Conservation (phyloP, 2,113 vertebrate genomes). For the Fukomys damarensis region DNA sequence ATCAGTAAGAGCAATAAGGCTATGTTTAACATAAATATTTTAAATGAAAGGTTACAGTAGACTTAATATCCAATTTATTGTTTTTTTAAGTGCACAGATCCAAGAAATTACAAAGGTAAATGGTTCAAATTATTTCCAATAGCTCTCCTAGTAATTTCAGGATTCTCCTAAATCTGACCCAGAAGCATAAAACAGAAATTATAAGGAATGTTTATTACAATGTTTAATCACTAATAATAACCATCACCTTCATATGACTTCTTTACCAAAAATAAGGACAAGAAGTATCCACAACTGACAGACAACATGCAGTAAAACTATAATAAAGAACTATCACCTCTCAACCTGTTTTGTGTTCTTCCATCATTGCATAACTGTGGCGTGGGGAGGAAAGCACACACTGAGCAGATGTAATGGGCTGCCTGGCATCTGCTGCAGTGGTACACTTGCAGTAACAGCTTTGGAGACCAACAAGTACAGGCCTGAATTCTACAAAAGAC, state of each 20-base stretch:
- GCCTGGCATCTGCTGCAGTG: slow-evolving; percentile 30
- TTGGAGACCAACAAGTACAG: slow-evolving; percentile 27
- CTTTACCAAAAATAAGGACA: slow-evolving; percentile 41
- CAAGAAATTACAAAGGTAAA: slow-evolving; percentile 40
- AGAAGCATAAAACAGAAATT: slow-evolving; percentile 46
- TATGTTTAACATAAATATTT: slow-evolving; percentile 36
- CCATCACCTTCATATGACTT: background rate
- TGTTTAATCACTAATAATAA: slow-evolving; percentile 14
- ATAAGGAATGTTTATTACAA: background rate
- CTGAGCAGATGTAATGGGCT: slow-evolving; percentile 5
- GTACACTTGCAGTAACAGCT: background rate
- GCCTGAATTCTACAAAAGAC: slow-evolving; percentile 39
- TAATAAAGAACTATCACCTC: background rate
- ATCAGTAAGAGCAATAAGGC: slow-evolving; percentile 7
- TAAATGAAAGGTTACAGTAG: background rate
- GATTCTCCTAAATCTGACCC: slow-evolving; percentile 3
- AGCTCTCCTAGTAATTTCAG: background rate
- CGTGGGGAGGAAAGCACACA: background rate
- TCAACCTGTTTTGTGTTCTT: slow-evolving; percentile 43
- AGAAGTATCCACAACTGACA: background rate
- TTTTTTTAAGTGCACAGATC: background rate
- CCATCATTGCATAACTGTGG: background rate
- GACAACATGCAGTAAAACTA: background rate
- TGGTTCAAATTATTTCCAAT: background rate
- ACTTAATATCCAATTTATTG: background rate